Conservation (phyloP, 1,140 invertebrate species). For the Lepidotrigona ventralis region DNA sequence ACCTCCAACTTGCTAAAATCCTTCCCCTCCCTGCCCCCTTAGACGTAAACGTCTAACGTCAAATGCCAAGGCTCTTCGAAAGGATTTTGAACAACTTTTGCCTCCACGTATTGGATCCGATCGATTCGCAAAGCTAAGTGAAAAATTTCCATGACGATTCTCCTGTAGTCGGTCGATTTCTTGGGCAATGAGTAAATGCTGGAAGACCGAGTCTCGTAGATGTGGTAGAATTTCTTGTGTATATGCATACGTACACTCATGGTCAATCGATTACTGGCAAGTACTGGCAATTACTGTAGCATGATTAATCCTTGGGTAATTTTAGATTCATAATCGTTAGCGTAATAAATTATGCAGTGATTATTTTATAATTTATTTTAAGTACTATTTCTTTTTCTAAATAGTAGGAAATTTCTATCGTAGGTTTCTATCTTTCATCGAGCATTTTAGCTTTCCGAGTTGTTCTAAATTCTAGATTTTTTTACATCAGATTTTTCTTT, state of each 20-base stretch:
- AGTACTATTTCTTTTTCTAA: too few relatives aligned
- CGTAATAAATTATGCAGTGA: too few relatives aligned
- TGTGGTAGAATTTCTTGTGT: background rate
- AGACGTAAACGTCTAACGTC: slow-evolving; percentile 39
- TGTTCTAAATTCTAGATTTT: too few relatives aligned
- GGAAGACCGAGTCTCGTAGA: background rate
- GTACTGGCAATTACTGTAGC: too few relatives aligned
- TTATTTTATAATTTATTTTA: too few relatives aligned
- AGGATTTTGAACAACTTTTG: slow-evolving; percentile 23
- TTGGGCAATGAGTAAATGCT: background rate
- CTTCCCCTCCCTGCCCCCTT: background rate
- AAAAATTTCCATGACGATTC: slow-evolving; percentile 19
- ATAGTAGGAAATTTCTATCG: too few relatives aligned
- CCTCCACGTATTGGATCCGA: background rate
- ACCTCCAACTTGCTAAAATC: background rate
- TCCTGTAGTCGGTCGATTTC: background rate
- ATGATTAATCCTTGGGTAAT: too few relatives aligned
- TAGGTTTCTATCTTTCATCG: too few relatives aligned
- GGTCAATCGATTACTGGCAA: background rate
- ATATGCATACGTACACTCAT: background rate
- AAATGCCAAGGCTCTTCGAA: slow-evolving; percentile 58
- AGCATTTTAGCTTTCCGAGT: too few relatives aligned
- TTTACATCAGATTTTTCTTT: too few relatives aligned
- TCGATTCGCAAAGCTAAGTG: slow-evolving; percentile 7
- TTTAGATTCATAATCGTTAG: too few relatives aligned